Evolutionary conservation across 2,113 vertebrate species (phyloP).

Genomic region (Dromaius novaehollandiae): DNA sequence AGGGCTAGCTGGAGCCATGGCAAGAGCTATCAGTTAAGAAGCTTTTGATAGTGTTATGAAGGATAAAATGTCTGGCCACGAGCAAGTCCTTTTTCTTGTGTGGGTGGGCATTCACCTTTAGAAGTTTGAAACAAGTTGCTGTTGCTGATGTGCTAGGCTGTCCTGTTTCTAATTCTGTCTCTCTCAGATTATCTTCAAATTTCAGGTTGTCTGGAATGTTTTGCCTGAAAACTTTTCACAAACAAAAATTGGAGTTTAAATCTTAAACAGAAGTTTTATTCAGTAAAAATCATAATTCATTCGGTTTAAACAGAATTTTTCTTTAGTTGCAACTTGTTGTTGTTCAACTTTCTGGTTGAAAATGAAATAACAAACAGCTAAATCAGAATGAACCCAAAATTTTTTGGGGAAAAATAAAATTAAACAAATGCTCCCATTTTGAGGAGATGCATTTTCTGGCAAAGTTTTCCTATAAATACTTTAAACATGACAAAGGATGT

Average conservation of each 20-base stretch:
- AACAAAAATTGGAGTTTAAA: not conserved
- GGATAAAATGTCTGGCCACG: not conserved
- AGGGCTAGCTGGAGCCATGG: not conserved
- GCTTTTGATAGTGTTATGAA: not conserved
- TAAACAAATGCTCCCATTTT: not conserved
- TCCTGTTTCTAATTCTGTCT: not conserved
- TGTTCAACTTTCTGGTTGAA: not conserved
- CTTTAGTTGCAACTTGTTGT: not conserved
- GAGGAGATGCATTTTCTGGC: not conserved
- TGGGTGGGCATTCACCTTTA: not conserved
- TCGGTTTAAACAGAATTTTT: not conserved
- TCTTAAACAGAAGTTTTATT: not conserved
- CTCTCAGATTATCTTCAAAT: constrained; percentile 13
- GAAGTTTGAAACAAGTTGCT: not conserved
- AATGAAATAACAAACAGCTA: not conserved
- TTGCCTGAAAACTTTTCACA: not conserved
- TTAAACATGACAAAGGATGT: not conserved
- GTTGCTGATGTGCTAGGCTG: not conserved
- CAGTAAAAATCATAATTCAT: not conserved
- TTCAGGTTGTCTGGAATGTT: constrained; percentile 33
- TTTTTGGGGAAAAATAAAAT: not conserved
- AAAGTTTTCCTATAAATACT: not conserved
- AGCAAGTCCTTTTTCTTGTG: not conserved
- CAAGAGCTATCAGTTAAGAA: not conserved
- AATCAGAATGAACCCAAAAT: not conserved